These are phyloP conservation scores for Trematomus loennbergii DNA, from an alignment of 2,113 vertebrate species.

Conservation along the genomic window DNA sequence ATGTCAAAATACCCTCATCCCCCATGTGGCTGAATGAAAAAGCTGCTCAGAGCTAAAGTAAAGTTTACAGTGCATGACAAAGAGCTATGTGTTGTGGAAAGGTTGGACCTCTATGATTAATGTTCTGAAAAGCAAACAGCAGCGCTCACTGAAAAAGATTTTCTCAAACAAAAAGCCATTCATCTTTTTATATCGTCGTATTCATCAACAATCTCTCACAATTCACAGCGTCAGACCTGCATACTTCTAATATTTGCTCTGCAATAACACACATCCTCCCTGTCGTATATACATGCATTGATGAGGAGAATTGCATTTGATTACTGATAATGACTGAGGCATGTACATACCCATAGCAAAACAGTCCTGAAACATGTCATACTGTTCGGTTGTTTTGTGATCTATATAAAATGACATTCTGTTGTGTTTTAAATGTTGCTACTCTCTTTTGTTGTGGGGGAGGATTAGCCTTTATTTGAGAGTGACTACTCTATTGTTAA, in stretches of 20 bases:
- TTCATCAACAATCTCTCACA: conserved; percentile 40
- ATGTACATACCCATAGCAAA: too few species aligned
- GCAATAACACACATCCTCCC: conserved; percentile 11
- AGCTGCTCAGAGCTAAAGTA: conserved; percentile 56
- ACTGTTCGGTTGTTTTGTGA: too few species aligned
- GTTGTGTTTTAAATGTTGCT: not conserved
- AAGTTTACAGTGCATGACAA: conserved; percentile 81
- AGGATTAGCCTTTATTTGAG: too few species aligned
- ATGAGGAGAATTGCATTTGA: conserved; percentile 6
- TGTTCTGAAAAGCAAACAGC: conserved; percentile 76
- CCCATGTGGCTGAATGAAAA: conserved; percentile 33
- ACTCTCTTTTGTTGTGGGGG: not conserved
- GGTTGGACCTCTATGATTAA: conserved; percentile 77
- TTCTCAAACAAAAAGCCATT: conserved; percentile 55
- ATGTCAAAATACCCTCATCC: conserved; percentile 72
- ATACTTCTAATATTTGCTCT: conserved; percentile 34
- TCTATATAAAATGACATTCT: not conserved
- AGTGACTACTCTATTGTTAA: too few species aligned
- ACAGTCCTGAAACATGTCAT: conserved; percentile 5
- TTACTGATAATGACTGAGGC: too few species aligned
- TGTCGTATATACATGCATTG: not conserved
- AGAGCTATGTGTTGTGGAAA: conserved; percentile 73
- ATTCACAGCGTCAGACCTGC: not conserved
- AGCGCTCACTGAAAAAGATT: conserved; percentile 50
- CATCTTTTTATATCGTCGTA: conserved; percentile 58